Conservation (phyloP, 2,113 vertebrate species). For the Thymallus thymallus region DNA sequence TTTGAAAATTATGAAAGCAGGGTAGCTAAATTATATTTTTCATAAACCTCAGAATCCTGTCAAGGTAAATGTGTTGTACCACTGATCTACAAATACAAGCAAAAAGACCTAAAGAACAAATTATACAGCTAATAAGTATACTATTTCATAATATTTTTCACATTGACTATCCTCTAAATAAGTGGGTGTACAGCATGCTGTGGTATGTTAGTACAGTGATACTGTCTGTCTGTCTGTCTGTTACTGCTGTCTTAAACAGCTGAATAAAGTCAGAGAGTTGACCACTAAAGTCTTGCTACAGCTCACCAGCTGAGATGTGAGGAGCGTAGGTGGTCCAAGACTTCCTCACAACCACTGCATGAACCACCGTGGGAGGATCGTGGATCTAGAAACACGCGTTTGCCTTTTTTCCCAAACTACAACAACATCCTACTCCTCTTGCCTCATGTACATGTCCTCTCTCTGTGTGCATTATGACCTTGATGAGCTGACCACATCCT, state of each 20-base stretch:
- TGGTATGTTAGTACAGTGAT: background rate
- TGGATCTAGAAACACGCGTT: conserved; percentile 66
- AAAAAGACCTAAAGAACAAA: too few species aligned
- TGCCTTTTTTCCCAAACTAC: conserved; percentile 52
- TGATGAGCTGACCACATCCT: conserved; percentile 72
- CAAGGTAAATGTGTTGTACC: background rate
- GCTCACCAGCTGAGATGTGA: conserved; percentile 51
- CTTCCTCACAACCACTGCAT: conserved; percentile 60
- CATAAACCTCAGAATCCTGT: conserved; percentile 6
- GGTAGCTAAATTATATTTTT: background rate
- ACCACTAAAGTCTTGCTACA: conserved; percentile 38
- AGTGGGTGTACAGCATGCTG: too few species aligned
- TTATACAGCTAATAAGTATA: too few species aligned
- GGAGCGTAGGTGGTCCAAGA: conserved; percentile 61
- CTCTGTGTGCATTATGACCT: conserved; percentile 62
- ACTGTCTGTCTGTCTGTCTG: background rate
- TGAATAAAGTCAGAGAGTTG: conserved; percentile 4
- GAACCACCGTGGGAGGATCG: conserved; percentile 69
- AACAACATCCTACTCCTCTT: conserved; percentile 63
- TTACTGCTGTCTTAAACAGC: background rate
- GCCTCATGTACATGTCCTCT: conserved; percentile 51
- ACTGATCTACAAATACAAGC: too few species aligned
- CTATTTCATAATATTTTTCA: too few species aligned
- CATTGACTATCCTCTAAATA: too few species aligned
- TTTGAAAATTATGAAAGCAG: conserved; percentile 2